These are phyloP conservation scores for Caenorhabditis sp. DNA, from an alignment of 2,888 invertebrate genomes.

Conservation along the genomic window DNA sequence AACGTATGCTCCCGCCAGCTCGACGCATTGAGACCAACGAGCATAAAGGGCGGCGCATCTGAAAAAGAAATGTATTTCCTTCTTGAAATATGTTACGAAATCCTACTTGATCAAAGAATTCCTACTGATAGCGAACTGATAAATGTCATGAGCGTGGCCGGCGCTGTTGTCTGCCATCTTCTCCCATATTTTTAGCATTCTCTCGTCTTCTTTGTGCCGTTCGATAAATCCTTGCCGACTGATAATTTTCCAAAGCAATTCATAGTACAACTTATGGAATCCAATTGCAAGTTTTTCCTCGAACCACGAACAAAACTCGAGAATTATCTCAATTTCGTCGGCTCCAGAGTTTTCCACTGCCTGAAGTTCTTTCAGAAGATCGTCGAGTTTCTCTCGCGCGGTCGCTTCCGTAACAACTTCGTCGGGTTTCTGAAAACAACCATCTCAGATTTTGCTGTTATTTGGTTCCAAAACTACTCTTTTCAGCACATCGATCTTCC, in stretches of 20 bases:
- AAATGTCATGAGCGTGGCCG: slow-evolving; percentile 74
- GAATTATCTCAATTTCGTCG: slow-evolving; percentile 51
- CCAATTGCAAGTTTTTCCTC: slow-evolving; percentile 68
- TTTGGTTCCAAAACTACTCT: slow-evolving; percentile 35
- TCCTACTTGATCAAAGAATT: slow-evolving; percentile 59
- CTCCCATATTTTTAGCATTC: slow-evolving; percentile 74
- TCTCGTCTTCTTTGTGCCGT: slow-evolving; percentile 65
- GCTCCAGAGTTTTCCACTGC: background rate
- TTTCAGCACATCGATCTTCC: slow-evolving; percentile 66
- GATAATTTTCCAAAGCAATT: slow-evolving; percentile 72
- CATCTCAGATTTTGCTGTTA: background rate
- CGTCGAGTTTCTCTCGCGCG: slow-evolving; percentile 48
- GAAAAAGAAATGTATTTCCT: slow-evolving; percentile 1
- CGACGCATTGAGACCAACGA: slow-evolving; percentile 69
- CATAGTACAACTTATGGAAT: slow-evolving; percentile 71
- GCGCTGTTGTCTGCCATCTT: slow-evolving; percentile 73
- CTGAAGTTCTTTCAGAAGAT: slow-evolving; percentile 31
- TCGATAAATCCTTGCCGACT: slow-evolving; percentile 57
- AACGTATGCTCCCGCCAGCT: slow-evolving; percentile 61
- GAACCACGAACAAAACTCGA: slow-evolving; percentile 74
- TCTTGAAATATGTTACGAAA: too few species aligned
- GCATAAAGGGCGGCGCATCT: slow-evolving; percentile 71
- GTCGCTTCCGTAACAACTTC: slow-evolving; percentile 52
- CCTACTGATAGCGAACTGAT: slow-evolving; percentile 69
- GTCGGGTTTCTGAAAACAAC: slow-evolving; percentile 44